Evolutionary conservation across 2,888 invertebrate species (phyloP).

Genomic region (Macrosiphum euphorbiae): DNA sequence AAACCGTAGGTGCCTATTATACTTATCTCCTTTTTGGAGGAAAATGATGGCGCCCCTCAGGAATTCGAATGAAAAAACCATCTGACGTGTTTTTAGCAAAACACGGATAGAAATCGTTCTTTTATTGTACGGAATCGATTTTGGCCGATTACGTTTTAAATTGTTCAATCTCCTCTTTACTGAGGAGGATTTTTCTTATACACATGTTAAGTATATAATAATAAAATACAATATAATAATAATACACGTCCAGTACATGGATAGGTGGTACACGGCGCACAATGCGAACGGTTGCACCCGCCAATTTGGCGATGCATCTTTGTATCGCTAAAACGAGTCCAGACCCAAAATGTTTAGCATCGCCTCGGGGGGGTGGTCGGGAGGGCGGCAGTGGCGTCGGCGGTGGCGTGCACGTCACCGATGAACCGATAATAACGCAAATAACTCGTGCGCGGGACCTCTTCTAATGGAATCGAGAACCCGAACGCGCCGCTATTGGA

Average conservation of each 20-base stretch:
- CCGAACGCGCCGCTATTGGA: not conserved
- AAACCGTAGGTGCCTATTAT: not conserved
- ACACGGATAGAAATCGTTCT: conserved; percentile 22
- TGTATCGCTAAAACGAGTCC: conserved; percentile 47
- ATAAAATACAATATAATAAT: conserved; percentile 36
- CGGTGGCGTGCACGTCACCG: conserved; percentile 17
- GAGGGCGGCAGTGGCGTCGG: not conserved
- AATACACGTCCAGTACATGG: not conserved
- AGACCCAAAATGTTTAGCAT: conserved; percentile 45
- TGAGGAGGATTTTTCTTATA: not conserved
- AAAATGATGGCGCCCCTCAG: not conserved
- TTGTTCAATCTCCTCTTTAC: conserved; percentile 12
- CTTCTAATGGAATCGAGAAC: conserved; percentile 45
- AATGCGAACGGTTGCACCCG: conserved; percentile 52
- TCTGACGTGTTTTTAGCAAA: not conserved
- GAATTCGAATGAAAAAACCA: not conserved
- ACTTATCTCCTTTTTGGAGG: not conserved
- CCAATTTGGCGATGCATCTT: conserved; percentile 52
- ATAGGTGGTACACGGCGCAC: not conserved
- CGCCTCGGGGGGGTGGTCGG: conserved; percentile 7
- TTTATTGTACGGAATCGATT: conserved; percentile 52
- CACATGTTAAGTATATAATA: not conserved
- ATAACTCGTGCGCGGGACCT: conserved; percentile 47
- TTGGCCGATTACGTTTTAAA: conserved; percentile 40
- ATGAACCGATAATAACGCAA: conserved; percentile 60